A percentile compares a stretch with the other conserved stretches of the same genome.
phyloP scores from a whole-genome alignment of 2,113 vertebrate genomes.

The Nothoprocta pentlandii region DNA sequence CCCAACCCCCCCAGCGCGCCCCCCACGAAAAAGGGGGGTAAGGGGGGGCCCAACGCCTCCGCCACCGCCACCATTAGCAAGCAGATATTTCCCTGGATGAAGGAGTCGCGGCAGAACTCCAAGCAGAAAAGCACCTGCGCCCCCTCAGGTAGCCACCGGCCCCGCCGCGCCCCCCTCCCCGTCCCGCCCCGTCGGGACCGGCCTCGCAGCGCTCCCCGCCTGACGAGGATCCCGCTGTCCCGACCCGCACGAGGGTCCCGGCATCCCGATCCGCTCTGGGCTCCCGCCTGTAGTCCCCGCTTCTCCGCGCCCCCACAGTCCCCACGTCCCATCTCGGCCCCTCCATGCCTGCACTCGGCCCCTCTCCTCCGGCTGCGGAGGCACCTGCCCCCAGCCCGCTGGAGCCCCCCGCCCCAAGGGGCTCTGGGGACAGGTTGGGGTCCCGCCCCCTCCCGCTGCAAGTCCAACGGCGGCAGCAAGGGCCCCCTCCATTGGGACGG shows the following conservation, averaged over 20 bases:
- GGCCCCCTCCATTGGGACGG: neutral
- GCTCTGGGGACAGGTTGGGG: neutral
- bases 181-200: neutral
- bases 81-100: conserved; percentile 99
- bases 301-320: too few species aligned
- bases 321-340: too few species aligned
- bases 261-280: too few species aligned
- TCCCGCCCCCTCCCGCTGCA: neutral
- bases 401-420: neutral
- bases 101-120: conserved; percentile 93
- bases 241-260: neutral
- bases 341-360: neutral
- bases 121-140: conserved; percentile 94
- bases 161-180: neutral
- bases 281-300: too few species aligned
- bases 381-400: neutral
- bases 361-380: neutral
- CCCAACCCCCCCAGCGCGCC: conserved; percentile 87
- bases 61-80: conserved; percentile 90
- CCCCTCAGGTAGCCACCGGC: conserved; percentile 85
- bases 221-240: too few species aligned
- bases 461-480: neutral
- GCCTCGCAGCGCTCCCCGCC: neutral
- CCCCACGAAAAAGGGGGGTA: conserved; percentile 89
- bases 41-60: conserved; percentile 84